Base-by-base conservation (phyloP, 2,888 invertebrate species). In the Drosophila ezoana region DNA sequence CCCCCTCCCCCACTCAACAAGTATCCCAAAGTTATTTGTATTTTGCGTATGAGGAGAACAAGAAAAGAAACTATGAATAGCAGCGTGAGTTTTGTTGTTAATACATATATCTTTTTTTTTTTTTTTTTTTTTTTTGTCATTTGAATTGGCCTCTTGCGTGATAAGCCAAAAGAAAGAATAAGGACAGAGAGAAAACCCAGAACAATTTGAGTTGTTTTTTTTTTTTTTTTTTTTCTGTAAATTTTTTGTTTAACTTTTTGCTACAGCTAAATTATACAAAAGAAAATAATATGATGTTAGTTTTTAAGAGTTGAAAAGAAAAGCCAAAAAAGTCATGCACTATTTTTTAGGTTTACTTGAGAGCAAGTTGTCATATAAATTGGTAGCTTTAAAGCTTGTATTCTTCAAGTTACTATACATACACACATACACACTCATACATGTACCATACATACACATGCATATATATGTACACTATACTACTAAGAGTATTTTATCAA, bases 381-480 rank as follows among this genome's bases (percentile, higher is more conserved):
- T 86, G 84, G 87, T 87, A 84, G 83, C 83, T 84, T 87, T 84
- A 84, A 86, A 82, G 83, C 88, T 84, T 84, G 83, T 85, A 73
- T 87, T 67, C 80, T 87, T 85, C 85, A 87, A 84, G 83, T 84
- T 82, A 82, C 76, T 61, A 63, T 45, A 62, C 51, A 76, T 53
- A 71, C 44, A 56, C 23, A 70, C 62, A 65, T 11, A 66, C 56
- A 68, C 45, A 79, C 44, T 60, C 37, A 71, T 28, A 41, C 40
- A 72, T 43, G 61, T 53, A 73, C 56, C 56, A 63, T 51, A 68
- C 33, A 54, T 18, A 60, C 60, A 73, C 53, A 72, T 40, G 43
- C 14, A 52, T n/a, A 67, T 35, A 73, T 53, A 51, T 71, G 58
- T 78, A 84, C 76, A 76, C 69, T 63, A 67, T 64, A 81, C 87